Evolutionary conservation across 1,140 invertebrate genomes (phyloP).

Genomic region (Archivesica marissinica): DNA sequence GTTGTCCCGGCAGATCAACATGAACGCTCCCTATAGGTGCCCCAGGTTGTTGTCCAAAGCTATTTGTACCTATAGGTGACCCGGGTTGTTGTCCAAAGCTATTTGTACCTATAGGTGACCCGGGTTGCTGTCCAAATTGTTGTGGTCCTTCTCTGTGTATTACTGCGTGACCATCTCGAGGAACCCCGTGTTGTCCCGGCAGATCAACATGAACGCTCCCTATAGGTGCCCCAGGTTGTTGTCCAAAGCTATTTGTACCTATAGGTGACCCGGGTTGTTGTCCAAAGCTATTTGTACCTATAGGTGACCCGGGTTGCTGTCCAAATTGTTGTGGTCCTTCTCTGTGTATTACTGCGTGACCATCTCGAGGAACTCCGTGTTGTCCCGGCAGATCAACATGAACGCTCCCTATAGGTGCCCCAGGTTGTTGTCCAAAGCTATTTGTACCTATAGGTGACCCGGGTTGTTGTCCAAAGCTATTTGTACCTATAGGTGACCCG

Average conservation of each 20-base stretch:
- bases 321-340: background rate
- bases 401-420: background rate
- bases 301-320: background rate
- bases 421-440: background rate
- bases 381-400: background rate
- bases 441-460: background rate
- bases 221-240: background rate
- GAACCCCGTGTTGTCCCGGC: background rate
- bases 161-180: background rate
- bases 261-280: too few species aligned
- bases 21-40: background rate
- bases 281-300: too few species aligned
- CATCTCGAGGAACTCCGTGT: background rate
- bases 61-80: background rate
- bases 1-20: background rate
- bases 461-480: background rate
- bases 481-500: background rate
- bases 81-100: background rate
- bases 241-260: too few species aligned
- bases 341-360: slow-evolving; percentile 15
- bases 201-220: slow-evolving; percentile 6
- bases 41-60: background rate
- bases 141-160: background rate
- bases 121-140: background rate
- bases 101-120: background rate